These are phyloP conservation scores for Dascillus cervinus DNA, from an alignment of 2,888 invertebrate species.

Conservation along the genomic window DNA sequence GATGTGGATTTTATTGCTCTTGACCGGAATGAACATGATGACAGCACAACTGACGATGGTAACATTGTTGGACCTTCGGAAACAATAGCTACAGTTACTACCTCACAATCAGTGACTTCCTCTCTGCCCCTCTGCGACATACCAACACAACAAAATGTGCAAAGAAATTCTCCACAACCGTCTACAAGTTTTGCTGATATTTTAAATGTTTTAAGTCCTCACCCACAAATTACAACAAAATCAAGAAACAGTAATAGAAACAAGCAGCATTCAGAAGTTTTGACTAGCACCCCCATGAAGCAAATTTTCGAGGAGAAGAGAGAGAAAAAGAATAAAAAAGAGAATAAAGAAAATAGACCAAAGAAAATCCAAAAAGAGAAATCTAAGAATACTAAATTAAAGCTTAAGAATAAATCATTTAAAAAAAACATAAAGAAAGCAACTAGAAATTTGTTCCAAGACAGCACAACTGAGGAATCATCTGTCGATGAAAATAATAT, in stretches of 20 bases:
- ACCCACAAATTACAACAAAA: not conserved
- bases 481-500: too few relatives aligned
- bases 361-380: too few relatives aligned
- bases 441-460: too few relatives aligned
- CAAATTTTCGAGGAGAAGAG: conserved; percentile 5
- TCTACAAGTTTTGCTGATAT: conserved; percentile 2
- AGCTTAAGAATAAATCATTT: too few relatives aligned
- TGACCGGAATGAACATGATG: not conserved
- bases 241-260: conserved; percentile 10
- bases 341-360: too few relatives aligned
- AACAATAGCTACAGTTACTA: conserved; percentile 5
- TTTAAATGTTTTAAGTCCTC: too few relatives aligned
- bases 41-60: conserved; percentile 1
- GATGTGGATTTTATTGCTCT: conserved; percentile 1
- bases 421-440: too few relatives aligned
- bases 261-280: conserved; percentile 8
- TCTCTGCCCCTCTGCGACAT: not conserved
- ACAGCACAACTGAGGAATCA: too few relatives aligned
- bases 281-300: too few relatives aligned
- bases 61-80: conserved; percentile 1
- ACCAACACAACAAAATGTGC: not conserved
- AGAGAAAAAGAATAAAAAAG: conserved; percentile 5
- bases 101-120: conserved; percentile 4
- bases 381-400: too few relatives aligned
- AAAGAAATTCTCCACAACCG: conserved; percentile 2